Conservation (phyloP, 2,113 vertebrate genomes). For the Tylochromis polylepis region DNA sequence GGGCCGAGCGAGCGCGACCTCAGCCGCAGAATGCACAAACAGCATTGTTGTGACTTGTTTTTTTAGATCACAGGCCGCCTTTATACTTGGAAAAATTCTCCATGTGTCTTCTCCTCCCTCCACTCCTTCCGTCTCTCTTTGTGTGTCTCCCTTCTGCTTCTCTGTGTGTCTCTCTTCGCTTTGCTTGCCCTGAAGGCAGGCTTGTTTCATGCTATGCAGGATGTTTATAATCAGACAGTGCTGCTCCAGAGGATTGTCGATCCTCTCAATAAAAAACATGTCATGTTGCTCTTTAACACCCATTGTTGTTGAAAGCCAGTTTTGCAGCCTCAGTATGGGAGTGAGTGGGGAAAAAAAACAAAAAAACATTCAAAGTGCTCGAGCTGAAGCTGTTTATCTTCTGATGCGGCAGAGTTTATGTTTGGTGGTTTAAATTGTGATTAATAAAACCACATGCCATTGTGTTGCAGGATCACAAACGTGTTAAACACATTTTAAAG, state of each 20-base stretch:
- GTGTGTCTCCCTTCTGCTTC: not conserved
- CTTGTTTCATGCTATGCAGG: slow-evolving; percentile 47
- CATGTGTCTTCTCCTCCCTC: not conserved
- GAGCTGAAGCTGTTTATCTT: not conserved
- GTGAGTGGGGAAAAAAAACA: not conserved
- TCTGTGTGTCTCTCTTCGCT: not conserved
- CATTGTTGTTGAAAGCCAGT: slow-evolving; percentile 29
- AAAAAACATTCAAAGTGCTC: not conserved
- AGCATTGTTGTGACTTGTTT: slow-evolving; percentile 40
- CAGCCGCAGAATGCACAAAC: slow-evolving; percentile 33
- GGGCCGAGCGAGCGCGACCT: not conserved
- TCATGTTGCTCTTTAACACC: slow-evolving; percentile 17
- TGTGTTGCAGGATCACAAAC: not conserved
- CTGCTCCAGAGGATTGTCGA: slow-evolving; percentile 31
- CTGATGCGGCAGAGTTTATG: not conserved
- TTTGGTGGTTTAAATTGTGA: not conserved
- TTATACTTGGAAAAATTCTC: slow-evolving; percentile 24
- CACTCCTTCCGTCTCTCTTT: not conserved
- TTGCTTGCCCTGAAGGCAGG: slow-evolving; percentile 41
- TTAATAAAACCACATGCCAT: not conserved
- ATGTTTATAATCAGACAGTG: slow-evolving; percentile 48
- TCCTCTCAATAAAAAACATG: slow-evolving; percentile 12
- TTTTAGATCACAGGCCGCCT: slow-evolving; percentile 13
- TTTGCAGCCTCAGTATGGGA: not conserved
- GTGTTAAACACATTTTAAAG: not conserved